Conservation (phyloP, 2,113 vertebrate species). For the Pachyramphus minor region DNA sequence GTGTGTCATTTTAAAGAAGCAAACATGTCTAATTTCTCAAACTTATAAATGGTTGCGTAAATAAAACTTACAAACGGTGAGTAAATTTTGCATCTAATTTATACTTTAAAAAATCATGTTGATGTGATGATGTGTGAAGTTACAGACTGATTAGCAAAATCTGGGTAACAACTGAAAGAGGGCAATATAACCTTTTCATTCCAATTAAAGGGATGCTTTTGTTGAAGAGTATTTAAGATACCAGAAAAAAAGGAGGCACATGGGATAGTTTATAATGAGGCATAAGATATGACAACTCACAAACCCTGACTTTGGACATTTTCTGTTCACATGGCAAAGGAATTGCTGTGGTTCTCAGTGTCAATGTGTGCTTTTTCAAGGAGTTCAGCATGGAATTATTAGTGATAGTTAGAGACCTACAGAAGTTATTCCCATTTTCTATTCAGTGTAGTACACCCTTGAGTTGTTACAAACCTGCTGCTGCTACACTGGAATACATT, state of each 20-base stretch:
- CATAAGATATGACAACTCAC: background rate
- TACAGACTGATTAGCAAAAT: background rate
- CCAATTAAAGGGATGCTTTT: background rate
- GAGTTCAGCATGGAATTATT: background rate
- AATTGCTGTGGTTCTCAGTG: background rate
- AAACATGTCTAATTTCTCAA: background rate
- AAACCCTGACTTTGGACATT: background rate
- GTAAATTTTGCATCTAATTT: background rate
- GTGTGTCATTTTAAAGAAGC: background rate
- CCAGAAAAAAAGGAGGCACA: background rate
- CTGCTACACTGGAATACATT: background rate
- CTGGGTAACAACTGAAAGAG: background rate
- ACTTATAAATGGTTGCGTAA: background rate
- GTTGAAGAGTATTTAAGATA: background rate
- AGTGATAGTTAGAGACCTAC: background rate
- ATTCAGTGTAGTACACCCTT: accelerated
- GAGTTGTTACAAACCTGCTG: background rate
- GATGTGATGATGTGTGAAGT: background rate
- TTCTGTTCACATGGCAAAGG: background rate
- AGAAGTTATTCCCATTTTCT: too few relatives aligned
- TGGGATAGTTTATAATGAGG: background rate
- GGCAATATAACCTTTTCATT: background rate
- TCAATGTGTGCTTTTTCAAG: background rate
- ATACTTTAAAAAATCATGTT: background rate
- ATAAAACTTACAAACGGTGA: background rate